phyloP scores from a whole-genome alignment of 2,113 vertebrate species.

The Phasianus colchicus region DNA sequence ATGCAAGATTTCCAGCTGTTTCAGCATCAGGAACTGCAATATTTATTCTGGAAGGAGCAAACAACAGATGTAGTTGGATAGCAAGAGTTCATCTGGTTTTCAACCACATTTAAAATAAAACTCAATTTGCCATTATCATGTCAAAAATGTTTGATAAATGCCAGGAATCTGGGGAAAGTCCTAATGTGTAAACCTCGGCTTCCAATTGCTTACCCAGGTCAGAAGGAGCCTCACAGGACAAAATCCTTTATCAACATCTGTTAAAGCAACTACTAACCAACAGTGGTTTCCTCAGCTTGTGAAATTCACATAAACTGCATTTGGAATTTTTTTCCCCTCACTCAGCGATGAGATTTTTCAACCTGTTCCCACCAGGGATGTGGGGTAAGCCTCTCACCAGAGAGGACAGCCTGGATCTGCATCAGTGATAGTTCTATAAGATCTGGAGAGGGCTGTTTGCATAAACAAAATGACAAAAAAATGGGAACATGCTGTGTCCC shows the following conservation, averaged over 20 bases:
- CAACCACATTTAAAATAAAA: conserved; percentile 46
- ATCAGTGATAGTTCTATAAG: not conserved
- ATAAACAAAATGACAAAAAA: not conserved
- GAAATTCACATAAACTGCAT: conserved; percentile 24
- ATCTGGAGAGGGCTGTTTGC: not conserved
- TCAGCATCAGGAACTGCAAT: conserved; percentile 60
- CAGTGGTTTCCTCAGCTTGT: conserved; percentile 30
- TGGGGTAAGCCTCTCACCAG: not conserved
- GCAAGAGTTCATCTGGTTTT: conserved; percentile 63
- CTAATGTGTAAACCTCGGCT: not conserved
- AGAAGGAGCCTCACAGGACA: not conserved
- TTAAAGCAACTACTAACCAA: conserved; percentile 47
- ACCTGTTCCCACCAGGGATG: not conserved
- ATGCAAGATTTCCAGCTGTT: conserved; percentile 73
- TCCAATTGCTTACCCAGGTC: not conserved
- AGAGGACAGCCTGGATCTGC: not conserved
- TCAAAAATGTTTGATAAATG: conserved; percentile 23
- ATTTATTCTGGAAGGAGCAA: conserved; percentile 73
- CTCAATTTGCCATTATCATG: conserved; percentile 48
- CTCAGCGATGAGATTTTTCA: conserved; percentile 7
- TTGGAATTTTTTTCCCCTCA: not conserved
- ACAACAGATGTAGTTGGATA: conserved; percentile 66
- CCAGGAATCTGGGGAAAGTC: not conserved
- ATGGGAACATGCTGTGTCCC: not conserved
- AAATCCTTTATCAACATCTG: conserved; percentile 25